Conservation (phyloP, 2,797 vertebrate species). For the Arnoldichthys spilopterus region DNA sequence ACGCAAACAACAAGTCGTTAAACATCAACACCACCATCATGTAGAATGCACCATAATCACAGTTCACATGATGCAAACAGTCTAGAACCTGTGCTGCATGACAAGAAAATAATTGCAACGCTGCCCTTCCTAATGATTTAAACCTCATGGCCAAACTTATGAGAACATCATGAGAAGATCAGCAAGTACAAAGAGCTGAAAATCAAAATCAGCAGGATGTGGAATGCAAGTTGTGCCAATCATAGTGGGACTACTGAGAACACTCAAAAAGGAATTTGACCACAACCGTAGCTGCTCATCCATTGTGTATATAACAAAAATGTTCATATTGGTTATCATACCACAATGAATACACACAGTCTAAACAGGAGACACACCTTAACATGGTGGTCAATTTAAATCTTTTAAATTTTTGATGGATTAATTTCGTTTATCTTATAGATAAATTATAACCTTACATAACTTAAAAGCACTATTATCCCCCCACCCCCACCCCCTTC, state of each 20-base stretch:
- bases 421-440: too few species aligned
- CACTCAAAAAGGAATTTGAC: neutral
- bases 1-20: neutral
- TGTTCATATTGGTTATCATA: too few species aligned
- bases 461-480: too few species aligned
- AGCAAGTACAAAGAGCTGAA: conserved; percentile 4
- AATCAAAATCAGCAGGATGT: conserved; percentile 1
- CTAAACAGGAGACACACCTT: too few species aligned
- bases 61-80: neutral
- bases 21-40: neutral
- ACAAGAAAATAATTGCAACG: neutral
- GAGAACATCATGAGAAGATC: neutral
- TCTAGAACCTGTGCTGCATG: neutral
- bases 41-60: neutral
- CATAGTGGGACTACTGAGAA: neutral
- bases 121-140: neutral
- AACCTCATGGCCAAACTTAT: neutral
- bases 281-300: neutral
- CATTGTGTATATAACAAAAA: too few species aligned
- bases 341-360: too few species aligned
- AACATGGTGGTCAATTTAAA: too few species aligned
- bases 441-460: too few species aligned
- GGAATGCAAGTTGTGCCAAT: neutral
- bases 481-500: too few species aligned
- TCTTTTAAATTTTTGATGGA: too few species aligned